Conservation (phyloP, 2,113 vertebrate species). For the Lagopus leucura region DNA sequence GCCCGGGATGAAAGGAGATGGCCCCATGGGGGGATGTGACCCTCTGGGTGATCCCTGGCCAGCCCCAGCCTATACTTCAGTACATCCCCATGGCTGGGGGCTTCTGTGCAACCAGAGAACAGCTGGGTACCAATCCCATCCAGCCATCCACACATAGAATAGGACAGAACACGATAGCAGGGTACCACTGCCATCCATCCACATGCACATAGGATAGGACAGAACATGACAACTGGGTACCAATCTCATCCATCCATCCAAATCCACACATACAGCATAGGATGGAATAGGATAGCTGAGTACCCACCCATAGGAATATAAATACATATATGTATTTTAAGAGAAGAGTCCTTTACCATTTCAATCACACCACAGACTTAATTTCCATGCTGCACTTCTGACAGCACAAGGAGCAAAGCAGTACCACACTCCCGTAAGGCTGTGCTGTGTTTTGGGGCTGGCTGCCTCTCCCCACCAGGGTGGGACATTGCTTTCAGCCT, state of each 20-base stretch:
- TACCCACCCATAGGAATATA: too few species aligned
- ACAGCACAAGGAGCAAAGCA: neutral
- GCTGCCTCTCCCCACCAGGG: accelerated
- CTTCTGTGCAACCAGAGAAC: too few species aligned
- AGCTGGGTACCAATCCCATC: too few species aligned
- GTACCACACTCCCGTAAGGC: neutral
- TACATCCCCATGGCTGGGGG: too few species aligned
- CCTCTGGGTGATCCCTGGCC: accelerated
- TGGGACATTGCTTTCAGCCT: neutral
- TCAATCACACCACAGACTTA: too few species aligned
- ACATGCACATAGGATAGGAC: neutral
- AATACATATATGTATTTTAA: neutral
- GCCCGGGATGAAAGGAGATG: neutral
- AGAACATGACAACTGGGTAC: too few species aligned
- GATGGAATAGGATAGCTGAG: too few species aligned
- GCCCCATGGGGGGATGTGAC: accelerated
- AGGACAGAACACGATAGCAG: neutral
- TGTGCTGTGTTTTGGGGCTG: neutral
- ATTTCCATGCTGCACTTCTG: neutral
- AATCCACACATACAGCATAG: too few species aligned
- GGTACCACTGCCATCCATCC: neutral
- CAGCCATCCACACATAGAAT: neutral
- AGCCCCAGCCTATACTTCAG: neutral
- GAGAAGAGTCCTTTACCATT: neutral
- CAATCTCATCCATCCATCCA: neutral